These are phyloP conservation scores for Cosmia trapezina DNA, from an alignment of 2,888 invertebrate genomes.

Conservation along the genomic window DNA sequence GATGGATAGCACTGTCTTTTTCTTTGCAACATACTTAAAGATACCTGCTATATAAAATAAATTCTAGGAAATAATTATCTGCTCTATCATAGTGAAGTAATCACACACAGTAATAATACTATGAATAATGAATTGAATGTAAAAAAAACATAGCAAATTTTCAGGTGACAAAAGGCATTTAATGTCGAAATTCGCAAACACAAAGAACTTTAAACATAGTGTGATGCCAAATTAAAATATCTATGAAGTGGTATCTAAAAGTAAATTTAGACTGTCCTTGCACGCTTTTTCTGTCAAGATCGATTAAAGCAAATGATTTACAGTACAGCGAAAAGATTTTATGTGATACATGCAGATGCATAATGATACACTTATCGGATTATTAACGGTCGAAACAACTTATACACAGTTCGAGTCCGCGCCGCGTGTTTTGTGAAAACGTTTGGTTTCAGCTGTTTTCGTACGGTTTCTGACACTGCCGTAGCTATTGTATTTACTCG, in stretches of 20 bases:
- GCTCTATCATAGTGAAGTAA: background rate
- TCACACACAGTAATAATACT: conserved; percentile 1
- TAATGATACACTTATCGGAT: conserved; percentile 8
- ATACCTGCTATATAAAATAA: background rate
- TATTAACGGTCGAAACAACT: background rate
- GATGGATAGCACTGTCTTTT: too few relatives aligned
- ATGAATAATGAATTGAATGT: background rate
- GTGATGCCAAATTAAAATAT: conserved; percentile 17
- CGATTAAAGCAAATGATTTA: conserved; percentile 16
- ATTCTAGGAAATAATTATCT: background rate
- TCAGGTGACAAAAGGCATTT: background rate
- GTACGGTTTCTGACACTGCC: too few relatives aligned
- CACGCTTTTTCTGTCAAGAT: conserved; percentile 40
- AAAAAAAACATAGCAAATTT: background rate
- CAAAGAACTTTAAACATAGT: background rate
- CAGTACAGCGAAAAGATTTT: background rate
- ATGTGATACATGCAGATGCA: background rate
- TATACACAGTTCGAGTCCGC: background rate
- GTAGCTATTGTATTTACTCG: too few relatives aligned
- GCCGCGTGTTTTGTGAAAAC: too few relatives aligned
- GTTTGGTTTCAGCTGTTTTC: too few relatives aligned
- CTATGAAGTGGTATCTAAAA: conserved; percentile 24
- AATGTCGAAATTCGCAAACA: background rate
- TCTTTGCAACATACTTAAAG: background rate
- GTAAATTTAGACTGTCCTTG: conserved; percentile 45